These are phyloP conservation scores for Leptopilina boulardi DNA, from an alignment of 1,140 invertebrate genomes.

Conservation along the genomic window DNA sequence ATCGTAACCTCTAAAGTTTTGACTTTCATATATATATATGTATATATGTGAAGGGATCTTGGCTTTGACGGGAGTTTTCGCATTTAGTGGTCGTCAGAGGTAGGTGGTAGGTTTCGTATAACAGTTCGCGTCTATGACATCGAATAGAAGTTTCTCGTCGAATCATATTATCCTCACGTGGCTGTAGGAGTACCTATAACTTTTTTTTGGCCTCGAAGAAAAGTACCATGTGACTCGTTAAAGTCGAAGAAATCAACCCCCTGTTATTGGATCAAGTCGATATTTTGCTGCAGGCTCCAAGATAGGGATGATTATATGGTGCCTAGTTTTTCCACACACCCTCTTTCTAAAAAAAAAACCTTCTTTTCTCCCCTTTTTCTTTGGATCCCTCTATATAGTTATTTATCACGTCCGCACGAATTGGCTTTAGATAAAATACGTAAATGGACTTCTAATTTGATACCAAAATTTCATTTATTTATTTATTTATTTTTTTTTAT, in stretches of 20 bases:
- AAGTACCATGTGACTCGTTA: conserved; percentile 24
- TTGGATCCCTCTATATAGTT: neutral
- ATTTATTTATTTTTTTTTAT: too few species aligned
- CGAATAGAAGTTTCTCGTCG: neutral
- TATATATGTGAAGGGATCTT: neutral
- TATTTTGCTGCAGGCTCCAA: neutral
- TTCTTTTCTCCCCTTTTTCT: neutral
- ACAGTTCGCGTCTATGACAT: conserved; percentile 17
- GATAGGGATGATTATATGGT: conserved; percentile 5
- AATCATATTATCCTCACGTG: conserved; percentile 16
- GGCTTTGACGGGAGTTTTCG: conserved; percentile 16
- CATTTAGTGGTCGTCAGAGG: neutral
- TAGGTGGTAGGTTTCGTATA: conserved; percentile 27
- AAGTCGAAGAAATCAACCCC: conserved; percentile 8
- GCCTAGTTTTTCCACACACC: neutral
- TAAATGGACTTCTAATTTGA: neutral
- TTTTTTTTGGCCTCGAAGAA: conserved; percentile 7
- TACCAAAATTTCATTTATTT: too few species aligned
- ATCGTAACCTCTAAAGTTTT: conserved; percentile 30
- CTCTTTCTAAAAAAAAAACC: neutral
- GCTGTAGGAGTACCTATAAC: neutral
- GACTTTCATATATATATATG: neutral
- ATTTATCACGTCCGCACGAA: conserved; percentile 13
- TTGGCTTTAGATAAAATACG: neutral
- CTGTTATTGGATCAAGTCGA: neutral